Conservation (phyloP, 2,888 invertebrate species). For the Aethes cnicana region DNA sequence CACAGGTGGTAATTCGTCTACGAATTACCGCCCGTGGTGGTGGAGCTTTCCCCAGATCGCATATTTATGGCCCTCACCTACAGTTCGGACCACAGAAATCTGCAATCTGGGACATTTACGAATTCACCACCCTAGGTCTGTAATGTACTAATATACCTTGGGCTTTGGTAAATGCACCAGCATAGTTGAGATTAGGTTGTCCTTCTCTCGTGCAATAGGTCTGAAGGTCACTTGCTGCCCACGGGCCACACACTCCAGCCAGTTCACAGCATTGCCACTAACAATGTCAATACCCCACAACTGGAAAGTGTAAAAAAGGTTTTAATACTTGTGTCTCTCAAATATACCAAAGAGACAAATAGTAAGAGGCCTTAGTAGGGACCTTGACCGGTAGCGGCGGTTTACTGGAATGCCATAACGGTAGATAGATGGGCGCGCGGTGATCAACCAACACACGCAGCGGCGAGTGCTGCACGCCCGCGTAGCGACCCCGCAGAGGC, state of each 20-base stretch:
- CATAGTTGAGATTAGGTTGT: slow-evolving; percentile 71
- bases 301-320: slow-evolving; percentile 51
- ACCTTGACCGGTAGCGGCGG: slow-evolving; percentile 80
- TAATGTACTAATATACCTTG: slow-evolving; percentile 57
- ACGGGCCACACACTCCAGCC: slow-evolving; percentile 82
- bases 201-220: slow-evolving; percentile 70
- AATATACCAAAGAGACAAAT: slow-evolving; percentile 34
- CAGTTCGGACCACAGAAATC: too few species aligned
- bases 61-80: too few species aligned
- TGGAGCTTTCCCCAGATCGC: too few species aligned
- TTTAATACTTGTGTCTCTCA: slow-evolving; percentile 37
- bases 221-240: slow-evolving; percentile 73
- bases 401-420: slow-evolving; percentile 75
- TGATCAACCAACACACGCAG: slow-evolving; percentile 80
- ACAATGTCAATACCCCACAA: slow-evolving; percentile 77
- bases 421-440: slow-evolving; percentile 79
- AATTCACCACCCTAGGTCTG: too few species aligned
- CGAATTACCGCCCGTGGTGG: too few species aligned
- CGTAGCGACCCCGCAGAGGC: slow-evolving; percentile 74
- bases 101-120: too few species aligned
- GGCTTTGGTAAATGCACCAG: slow-evolving; percentile 68
- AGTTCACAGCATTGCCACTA: slow-evolving; percentile 80
- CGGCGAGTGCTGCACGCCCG: slow-evolving; percentile 77
- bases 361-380: slow-evolving; percentile 33
- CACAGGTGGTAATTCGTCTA: too few species aligned